Evolutionary conservation across 2,888 invertebrate species (phyloP), one percentile per base, ranked within the genome.

Genomic region (Melinopterus prodromus): DNA sequence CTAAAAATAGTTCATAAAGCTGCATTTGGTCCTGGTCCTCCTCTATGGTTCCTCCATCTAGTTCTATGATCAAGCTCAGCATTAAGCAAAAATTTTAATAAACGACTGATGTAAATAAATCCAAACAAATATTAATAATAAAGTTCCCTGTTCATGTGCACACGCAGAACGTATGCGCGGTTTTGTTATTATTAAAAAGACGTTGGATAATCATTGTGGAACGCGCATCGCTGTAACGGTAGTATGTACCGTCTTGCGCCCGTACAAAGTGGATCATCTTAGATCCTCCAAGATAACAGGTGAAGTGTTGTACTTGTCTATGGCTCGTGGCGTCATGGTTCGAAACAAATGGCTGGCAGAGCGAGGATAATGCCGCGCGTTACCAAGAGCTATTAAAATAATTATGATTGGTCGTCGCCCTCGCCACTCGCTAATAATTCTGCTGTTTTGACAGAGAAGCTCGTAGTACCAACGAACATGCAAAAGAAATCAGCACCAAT

Each of bases 301-400:
- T 88, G 88, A 88, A 88, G 87, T 88, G 88, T 87, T 87, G 86
- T 86, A 86, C 87, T 86, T 87, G 85, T 85, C 84, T 86, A 85
- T 88, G 89, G 89, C 90, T 90, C 90, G 90, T 89, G 89, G 89
- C 90, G 90, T 90, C 90, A 90, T 90, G 90, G 86, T 90, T 90
- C 87, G 90, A 89, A 89, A 88, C 90, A 89, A 90, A 90, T 90
- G 90, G 88, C 90, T 89, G 89, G 85, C 89, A 90, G 89, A 89
- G 89, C 90, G 90, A 88, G 87, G 89, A 89, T 90, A 90, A 89
- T 90, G 89, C 88, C 87, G 88, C 89, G 87, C 87, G 87, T 88
- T 88, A 87, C 88, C 88, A 87, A 88, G 88, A 87, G 85, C 88
- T 87, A 89, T 89, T 89, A 89, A 88, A 89, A 89, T 89, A 89